Percentiles rank a stretch among this genome's conserved stretches.
Conservation (phyloP, 1,140 invertebrate genomes). For the Reticulitermes speratus region DNA sequence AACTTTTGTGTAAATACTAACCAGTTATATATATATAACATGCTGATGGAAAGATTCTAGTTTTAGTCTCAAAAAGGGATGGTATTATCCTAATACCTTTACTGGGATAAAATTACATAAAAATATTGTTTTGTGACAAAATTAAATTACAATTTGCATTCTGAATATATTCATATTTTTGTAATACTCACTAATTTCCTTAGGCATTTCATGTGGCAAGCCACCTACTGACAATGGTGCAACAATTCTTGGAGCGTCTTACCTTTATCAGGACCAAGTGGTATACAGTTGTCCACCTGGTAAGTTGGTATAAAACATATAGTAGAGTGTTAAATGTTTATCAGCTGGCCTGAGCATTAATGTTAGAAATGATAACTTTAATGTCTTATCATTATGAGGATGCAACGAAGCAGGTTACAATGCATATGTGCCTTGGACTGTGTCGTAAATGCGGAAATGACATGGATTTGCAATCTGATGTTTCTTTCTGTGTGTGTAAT, state of each 20-base stretch:
- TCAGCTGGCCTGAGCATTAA: not conserved
- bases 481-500: no score
- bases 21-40: no score
- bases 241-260: slow-evolving; percentile 50
- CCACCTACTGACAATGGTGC: slow-evolving; percentile 41
- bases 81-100: no score
- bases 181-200: slow-evolving; percentile 29
- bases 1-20: no score
- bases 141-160: no score
- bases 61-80: no score
- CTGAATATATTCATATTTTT: no score
- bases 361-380: not conserved
- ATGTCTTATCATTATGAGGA: not conserved
- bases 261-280: slow-evolving; percentile 51
- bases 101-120: no score
- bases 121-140: no score
- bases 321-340: not conserved
- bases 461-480: no score
- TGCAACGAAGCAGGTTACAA: not conserved
- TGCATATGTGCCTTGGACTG: not conserved
- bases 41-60: no score
- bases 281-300: slow-evolving; percentile 49
- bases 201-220: slow-evolving; percentile 50
- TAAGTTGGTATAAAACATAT: slow-evolving; percentile 32
- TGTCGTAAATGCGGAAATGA: no score